Base-by-base conservation (phyloP, 2,888 invertebrate species). In the Melieria omissa region DNA sequence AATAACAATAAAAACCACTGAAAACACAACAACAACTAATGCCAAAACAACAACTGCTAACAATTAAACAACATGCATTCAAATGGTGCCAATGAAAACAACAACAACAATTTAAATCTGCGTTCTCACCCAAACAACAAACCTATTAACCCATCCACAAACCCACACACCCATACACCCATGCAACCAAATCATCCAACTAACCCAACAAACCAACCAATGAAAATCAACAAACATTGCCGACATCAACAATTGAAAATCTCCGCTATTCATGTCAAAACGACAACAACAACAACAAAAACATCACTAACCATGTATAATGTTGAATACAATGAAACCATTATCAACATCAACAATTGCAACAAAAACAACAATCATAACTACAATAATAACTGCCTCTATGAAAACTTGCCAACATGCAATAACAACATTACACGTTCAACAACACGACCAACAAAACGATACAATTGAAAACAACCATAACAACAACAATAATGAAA, bases 351-450 rank as follows among this genome's bases (percentile, higher is more conserved):
- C 52, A 47, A 55, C 62, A 63, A 54, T 29, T n/a, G 54, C 41
- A 5, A n/a, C 54, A 16, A n/a, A 9, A 63, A 62, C 61, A 46
- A 61, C 29, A 49, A 70, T 5, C 42, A 70, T 14, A 58, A 70
- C 8, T 55, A 58, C 42, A 62, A 49, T 46, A 47, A 68, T 16
- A 52, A 54, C 64, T 52, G 58, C 41, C n/a, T 12, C 41, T 42
- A 54, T 66, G 4, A n/a, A 55, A 55, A 16, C 29, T 60, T 42
- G 60, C 29, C 16, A 60, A 67, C 67, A 67, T 67, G 67, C 67
- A 60, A 67, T 67, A 60, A 67, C 42, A 67, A 67, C 67, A 67
- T 67, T 67, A 67, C 42, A 58, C 60, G 10, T 14, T 6, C 14
- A 5, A 52, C 42, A 42, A 52, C 4, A 7, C 14, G 29, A 4